Evolutionary conservation across 30 jellyfish, hydroid and myxozoan species (phyloP).

Genomic region (Turritopsis dohrnii): DNA sequence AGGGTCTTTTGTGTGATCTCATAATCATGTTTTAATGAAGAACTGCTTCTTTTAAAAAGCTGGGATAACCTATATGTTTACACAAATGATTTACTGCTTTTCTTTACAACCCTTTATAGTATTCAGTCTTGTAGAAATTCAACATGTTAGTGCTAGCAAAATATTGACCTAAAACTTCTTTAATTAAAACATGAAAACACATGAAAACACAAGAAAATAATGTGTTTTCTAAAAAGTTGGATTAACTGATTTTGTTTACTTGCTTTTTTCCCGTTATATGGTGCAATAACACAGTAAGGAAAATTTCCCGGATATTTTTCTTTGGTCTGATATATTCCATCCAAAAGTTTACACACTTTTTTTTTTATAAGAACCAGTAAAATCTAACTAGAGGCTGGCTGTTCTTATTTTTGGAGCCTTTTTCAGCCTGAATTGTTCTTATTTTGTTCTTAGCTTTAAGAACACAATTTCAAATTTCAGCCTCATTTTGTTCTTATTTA

Average conservation of each 20-base stretch:
- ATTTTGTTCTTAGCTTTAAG: no score
- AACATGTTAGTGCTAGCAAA: background rate
- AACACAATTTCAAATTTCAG: no score
- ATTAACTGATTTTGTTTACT: background rate
- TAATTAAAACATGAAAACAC: background rate
- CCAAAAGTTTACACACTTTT: no score
- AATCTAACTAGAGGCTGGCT: no score
- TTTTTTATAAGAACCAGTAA: no score
- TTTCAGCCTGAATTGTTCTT: no score
- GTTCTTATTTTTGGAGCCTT: no score
- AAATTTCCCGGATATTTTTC: no score
- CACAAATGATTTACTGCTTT: background rate
- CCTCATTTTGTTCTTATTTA: no score
- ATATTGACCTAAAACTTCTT: background rate
- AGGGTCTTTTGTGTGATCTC: background rate
- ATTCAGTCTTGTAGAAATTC: background rate
- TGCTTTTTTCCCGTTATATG: background rate
- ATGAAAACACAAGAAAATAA: background rate
- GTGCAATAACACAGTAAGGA: background rate
- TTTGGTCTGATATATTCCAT: no score
- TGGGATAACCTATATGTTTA: background rate
- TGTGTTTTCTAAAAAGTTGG: background rate
- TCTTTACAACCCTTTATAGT: background rate
- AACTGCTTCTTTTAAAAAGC: background rate
- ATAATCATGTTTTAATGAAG: background rate